Evolutionary conservation across 1,140 invertebrate genomes (phyloP), one percentile per base, ranked within the genome.

Genomic region (Zaprionus kolodkinae): DNA sequence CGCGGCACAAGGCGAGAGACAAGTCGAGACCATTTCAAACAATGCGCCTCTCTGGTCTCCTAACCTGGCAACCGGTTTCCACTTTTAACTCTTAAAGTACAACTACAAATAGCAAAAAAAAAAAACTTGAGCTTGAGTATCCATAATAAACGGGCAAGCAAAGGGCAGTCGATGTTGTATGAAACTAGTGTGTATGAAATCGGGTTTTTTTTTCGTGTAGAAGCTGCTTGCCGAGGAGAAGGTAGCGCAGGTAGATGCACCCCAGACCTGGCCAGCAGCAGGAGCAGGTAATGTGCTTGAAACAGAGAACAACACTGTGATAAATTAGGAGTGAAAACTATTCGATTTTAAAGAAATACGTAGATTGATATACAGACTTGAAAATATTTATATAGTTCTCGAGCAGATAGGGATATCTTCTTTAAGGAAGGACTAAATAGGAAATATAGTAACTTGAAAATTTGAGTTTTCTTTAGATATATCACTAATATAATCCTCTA

Each of bases 121-220:
- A 33, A 33, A 33, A 79, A 72, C 61, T 71, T 71, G 56, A 79
- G 78, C 77, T 79, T 68, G 67, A 75, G 84, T 74, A 81, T 69
- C 83, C 77, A 88, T 84, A 87, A 87, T 80, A 87, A 87, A 88
- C 77, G 6, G 27, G 27, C 27, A 45, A 10, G 36, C 56, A 66
- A 72, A 76, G 73, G 68, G 69, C 69, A 72, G 55, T 45, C 43
- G 38, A 66, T 72, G 56, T 25, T 25, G 69, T 33, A 71, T 30
- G 54, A 70, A 64, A 70, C 66, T 68, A 40, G 50, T 65, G 45
- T 61, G 36, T 38, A 68, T 12, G 36, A 76, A 76, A 76, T 72
- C 74, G 54, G 48, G 74, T 76, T 76, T 72, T 45, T 76, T 76
- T 72, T 43, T n/a, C n/a, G n/a, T 43, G 21, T 64, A 60, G 73